A percentile compares a stretch with the other conserved stretches of the same genome.
phyloP scores from a whole-genome alignment of 1,140 invertebrate genomes.

The Luehdorfia chinensis region DNA sequence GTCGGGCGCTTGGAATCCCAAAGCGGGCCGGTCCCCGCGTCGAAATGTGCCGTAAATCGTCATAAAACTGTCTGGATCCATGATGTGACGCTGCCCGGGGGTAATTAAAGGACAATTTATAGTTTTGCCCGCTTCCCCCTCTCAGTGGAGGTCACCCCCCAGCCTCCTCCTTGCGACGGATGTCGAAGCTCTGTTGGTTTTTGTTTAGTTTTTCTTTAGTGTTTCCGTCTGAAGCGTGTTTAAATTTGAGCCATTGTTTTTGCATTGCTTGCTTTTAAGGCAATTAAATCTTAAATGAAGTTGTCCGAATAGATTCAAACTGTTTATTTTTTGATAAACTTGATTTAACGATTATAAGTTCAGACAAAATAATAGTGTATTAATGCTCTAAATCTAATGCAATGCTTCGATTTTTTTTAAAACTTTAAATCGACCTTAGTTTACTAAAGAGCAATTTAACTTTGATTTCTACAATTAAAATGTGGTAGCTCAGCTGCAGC shows the following conservation, averaged over 20 bases:
- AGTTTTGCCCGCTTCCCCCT: constrained; percentile 68
- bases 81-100: constrained; percentile 81
- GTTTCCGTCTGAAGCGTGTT: constrained; percentile 21
- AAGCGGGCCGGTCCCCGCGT: constrained; percentile 72
- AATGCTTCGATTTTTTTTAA: too few relatives aligned
- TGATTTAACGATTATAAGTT: neutral
- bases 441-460: too few relatives aligned
- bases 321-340: neutral
- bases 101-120: constrained; percentile 84
- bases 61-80: constrained; percentile 83
- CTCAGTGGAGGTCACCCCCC: constrained; percentile 36
- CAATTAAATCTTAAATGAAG: constrained; percentile 5
- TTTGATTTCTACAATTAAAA: too few relatives aligned
- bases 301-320: neutral
- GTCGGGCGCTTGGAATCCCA: constrained; percentile 55
- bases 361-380: too few relatives aligned
- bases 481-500: too few relatives aligned
- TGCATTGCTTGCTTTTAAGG: constrained; percentile 13
- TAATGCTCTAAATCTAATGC: too few relatives aligned
- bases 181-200: constrained; percentile 39
- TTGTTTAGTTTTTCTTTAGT: constrained; percentile 48
- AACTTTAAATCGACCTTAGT: too few relatives aligned
- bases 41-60: constrained; percentile 82
- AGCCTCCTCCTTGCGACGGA: constrained; percentile 42
- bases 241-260: constrained; percentile 21